Evolutionary conservation across 2,797 vertebrate species (phyloP).

Genomic region (Pangasius macronema): DNA sequence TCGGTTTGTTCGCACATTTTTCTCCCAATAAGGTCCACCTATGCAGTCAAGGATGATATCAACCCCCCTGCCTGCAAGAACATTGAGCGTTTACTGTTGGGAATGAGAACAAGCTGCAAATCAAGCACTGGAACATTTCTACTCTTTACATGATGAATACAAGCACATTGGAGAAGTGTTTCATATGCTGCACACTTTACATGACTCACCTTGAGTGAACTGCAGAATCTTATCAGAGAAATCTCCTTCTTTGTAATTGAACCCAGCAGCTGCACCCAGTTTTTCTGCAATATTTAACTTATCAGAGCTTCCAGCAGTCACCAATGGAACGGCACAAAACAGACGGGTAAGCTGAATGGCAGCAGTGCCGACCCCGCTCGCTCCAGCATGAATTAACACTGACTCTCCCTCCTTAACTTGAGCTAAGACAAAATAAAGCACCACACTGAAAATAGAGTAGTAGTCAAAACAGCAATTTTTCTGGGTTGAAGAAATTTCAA

Average conservation of each 20-base stretch:
- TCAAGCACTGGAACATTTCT: not conserved
- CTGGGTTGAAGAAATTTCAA: not conserved
- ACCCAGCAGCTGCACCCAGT: slow-evolving; percentile 78
- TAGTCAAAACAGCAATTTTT: not conserved
- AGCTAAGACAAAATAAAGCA: slow-evolving; percentile 64
- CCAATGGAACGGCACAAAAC: slow-evolving; percentile 77
- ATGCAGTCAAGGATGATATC: slow-evolving; percentile 86
- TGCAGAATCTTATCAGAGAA: slow-evolving; percentile 75
- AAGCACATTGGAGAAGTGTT: not conserved
- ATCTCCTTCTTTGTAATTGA: slow-evolving; percentile 81
- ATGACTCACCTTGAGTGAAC: slow-evolving; percentile 78
- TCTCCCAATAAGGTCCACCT: slow-evolving; percentile 80
- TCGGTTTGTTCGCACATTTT: slow-evolving; percentile 81
- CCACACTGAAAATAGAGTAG: not conserved
- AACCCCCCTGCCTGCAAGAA: slow-evolving; percentile 76
- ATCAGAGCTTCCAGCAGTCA: slow-evolving; percentile 78
- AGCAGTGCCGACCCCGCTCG: slow-evolving; percentile 83
- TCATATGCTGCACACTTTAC: not conserved
- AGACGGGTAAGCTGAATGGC: slow-evolving; percentile 80
- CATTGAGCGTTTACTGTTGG: not conserved
- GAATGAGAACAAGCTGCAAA: not conserved
- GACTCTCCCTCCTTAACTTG: slow-evolving; percentile 77
- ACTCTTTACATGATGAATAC: not conserved
- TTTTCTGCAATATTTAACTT: slow-evolving; percentile 75
- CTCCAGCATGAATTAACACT: slow-evolving; percentile 82